These are phyloP conservation scores for Hestina assimilis DNA, from an alignment of 1,140 invertebrate species.

Conservation along the genomic window DNA sequence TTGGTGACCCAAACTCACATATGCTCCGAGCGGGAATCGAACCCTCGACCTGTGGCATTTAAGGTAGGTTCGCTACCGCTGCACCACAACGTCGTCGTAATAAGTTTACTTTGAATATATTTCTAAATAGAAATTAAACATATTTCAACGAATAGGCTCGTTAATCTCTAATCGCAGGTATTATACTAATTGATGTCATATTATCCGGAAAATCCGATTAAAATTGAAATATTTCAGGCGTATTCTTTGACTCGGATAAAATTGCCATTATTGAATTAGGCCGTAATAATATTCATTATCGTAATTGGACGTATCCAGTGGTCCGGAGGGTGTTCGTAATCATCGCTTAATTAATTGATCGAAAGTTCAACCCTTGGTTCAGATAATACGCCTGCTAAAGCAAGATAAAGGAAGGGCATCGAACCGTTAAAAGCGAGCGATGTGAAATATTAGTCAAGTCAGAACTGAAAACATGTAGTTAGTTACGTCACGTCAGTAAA, in stretches of 20 bases:
- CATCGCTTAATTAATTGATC: slow-evolving; percentile 76
- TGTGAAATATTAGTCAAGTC: slow-evolving; percentile 75
- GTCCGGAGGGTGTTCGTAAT: slow-evolving; percentile 56
- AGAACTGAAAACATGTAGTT: slow-evolving; percentile 68
- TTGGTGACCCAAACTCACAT: no score
- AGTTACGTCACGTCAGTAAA: slow-evolving; percentile 64
- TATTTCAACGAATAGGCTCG: background rate
- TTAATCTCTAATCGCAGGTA: background rate
- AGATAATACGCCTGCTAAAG: slow-evolving; percentile 69
- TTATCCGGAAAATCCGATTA: background rate
- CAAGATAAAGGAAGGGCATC: slow-evolving; percentile 69
- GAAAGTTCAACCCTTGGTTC: slow-evolving; percentile 70
- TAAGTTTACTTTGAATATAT: no score
- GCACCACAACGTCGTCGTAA: no score
- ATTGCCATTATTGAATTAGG: slow-evolving; percentile 51
- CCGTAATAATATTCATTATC: slow-evolving; percentile 64
- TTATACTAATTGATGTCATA: background rate
- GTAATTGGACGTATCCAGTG: slow-evolving; percentile 55
- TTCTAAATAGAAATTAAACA: background rate
- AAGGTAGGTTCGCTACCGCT: no score
- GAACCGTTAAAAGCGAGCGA: slow-evolving; percentile 67
- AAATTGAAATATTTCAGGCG: slow-evolving; percentile 24
- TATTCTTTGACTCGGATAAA: slow-evolving; percentile 38
- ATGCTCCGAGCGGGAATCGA: no score
- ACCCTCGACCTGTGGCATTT: no score